phyloP scores from a whole-genome alignment of 2,888 invertebrate species.

The Drosophila lutescens region DNA sequence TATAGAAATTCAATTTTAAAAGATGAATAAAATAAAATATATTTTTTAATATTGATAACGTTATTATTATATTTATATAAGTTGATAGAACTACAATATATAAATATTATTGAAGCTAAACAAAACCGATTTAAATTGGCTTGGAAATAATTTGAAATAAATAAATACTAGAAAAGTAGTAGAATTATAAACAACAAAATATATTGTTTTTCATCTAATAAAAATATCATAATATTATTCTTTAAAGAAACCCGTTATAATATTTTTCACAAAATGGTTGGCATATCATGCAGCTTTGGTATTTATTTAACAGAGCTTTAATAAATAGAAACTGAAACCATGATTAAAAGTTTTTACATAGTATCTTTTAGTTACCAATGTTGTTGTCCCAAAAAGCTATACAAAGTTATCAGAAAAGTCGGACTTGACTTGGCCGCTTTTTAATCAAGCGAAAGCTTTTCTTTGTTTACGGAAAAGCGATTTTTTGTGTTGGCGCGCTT shows the following conservation, averaged over 20 bases:
- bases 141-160: no score
- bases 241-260: not conserved
- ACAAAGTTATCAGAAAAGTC: conserved; percentile 5
- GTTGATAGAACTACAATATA: no score
- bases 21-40: not conserved
- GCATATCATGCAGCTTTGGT: conserved; percentile 12
- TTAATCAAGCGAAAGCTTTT: conserved; percentile 25
- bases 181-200: no score
- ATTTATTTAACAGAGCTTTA: conserved; percentile 5
- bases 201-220: no score
- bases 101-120: no score
- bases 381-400: conserved; percentile 8
- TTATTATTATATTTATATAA: no score
- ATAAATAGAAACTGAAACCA: not conserved
- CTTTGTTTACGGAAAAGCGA: conserved; percentile 56
- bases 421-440: conserved; percentile 56
- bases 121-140: no score
- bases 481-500: conserved; percentile 59
- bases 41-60: no score
- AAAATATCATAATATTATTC: no score
- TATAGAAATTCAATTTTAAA: not conserved
- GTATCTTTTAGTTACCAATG: not conserved
- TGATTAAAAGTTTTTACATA: not conserved
- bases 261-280: not conserved
- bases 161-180: no score